A percentile compares a stretch with the other conserved stretches of the same genome.
phyloP scores from a whole-genome alignment of 92 coral and sea anemone species.

The Heliopora coerulea region DNA sequence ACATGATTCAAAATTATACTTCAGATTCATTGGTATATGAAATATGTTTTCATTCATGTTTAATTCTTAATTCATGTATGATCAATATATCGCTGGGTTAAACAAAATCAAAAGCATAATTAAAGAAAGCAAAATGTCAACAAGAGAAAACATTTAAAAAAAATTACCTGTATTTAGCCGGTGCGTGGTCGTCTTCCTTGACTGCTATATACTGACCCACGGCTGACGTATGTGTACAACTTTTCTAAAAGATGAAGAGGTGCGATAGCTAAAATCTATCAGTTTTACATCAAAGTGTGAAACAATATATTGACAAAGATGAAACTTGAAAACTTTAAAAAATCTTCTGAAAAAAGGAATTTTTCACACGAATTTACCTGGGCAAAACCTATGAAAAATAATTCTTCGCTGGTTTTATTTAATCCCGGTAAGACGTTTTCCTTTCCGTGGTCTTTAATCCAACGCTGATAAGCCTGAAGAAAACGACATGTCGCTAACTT shows the following conservation, averaged over 20 bases:
- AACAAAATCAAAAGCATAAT: too few species aligned
- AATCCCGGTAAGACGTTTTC: conserved; percentile 72
- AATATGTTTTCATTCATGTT: too few species aligned
- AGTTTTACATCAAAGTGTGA: background rate
- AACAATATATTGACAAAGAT: too few species aligned
- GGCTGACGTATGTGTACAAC: conserved; percentile 1
- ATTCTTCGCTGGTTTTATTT: conserved; percentile 79
- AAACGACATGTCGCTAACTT: background rate
- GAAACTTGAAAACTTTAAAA: too few species aligned
- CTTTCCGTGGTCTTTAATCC: conserved; percentile 57
- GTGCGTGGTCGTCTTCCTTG: conserved; percentile 10
- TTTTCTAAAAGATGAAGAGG: background rate
- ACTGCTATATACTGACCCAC: conserved; percentile 5
- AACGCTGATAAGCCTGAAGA: conserved; percentile 74
- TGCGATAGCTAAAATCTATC: background rate
- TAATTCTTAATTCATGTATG: too few species aligned
- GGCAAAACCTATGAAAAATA: conserved; percentile 94
- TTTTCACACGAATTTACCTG: conserved; percentile 66
- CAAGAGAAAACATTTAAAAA: too few species aligned
- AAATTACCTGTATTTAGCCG: conserved; percentile 1
- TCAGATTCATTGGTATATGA: too few species aligned
- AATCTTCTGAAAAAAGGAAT: too few species aligned
- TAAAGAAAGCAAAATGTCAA: too few species aligned
- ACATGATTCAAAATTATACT: too few species aligned
- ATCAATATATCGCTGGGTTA: too few species aligned